Conservation (phyloP, 2,888 invertebrate species). For the Norana najaformis region DNA sequence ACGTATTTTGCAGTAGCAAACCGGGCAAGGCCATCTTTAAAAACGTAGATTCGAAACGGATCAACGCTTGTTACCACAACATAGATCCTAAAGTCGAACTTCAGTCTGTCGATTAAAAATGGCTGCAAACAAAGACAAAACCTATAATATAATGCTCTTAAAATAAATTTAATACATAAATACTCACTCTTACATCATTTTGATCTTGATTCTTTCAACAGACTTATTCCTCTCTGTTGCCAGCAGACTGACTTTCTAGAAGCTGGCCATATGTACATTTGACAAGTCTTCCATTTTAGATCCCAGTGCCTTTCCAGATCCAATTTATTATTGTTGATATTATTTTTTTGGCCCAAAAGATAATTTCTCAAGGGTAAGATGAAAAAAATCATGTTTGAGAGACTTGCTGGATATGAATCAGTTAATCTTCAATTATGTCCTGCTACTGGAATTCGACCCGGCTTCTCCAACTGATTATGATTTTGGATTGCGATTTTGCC, state of each 20-base stretch:
- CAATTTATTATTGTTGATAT: background rate
- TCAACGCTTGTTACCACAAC: constrained; percentile 86
- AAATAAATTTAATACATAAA: too few relatives aligned
- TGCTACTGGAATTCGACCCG: too few relatives aligned
- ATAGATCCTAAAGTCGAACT: constrained; percentile 88
- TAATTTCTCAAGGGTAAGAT: too few relatives aligned
- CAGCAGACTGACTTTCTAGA: background rate
- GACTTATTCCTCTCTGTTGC: background rate
- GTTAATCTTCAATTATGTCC: too few relatives aligned
- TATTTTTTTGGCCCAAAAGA: too few relatives aligned
- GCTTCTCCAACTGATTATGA: too few relatives aligned
- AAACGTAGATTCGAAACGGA: constrained; percentile 84
- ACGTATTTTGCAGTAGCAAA: constrained; percentile 63
- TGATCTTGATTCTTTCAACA: background rate
- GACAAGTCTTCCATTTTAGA: background rate
- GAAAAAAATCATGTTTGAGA: too few relatives aligned
- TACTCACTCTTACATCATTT: too few relatives aligned
- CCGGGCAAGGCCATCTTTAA: constrained; percentile 78
- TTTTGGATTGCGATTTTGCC: too few relatives aligned
- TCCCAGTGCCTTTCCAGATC: background rate
- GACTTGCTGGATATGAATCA: too few relatives aligned
- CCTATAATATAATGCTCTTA: too few relatives aligned
- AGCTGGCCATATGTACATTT: background rate
- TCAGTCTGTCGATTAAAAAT: constrained; percentile 85
- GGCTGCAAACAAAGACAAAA: constrained; percentile 67